Evolutionary conservation across 2,797 vertebrate species (phyloP), one percentile per base, ranked within the genome.

Genomic region (Tokudaia muenninki): DNA sequence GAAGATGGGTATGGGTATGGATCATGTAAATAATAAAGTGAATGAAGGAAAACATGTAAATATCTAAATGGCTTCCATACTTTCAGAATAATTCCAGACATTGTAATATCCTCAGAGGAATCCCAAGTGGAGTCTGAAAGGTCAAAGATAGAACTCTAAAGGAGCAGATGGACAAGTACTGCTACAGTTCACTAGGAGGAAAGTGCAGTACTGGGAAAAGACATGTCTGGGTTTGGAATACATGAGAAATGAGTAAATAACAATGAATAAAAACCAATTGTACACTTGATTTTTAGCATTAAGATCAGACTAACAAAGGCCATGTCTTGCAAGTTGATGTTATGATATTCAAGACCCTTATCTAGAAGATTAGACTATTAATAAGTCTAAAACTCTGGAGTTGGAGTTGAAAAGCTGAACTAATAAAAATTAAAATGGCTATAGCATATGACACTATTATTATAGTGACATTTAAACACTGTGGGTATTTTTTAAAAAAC

Each of bases 41-140:
- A 63, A 1, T 47, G 0, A 70, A 87, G n/a, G 75, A 90, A 93
- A 87, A 57, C 0, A 52, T 4, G 16, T 12, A 82, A 24, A 37
- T 1, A 75, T 12, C 37, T 9, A 61, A 87, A 26, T 37, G 31
- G 75, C 82, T 80, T 63, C 3, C 1, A 72, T 22, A 82, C 72
- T 91, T 95, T 90, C 10, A 92, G 90, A 83, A 9, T 67, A 1
- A 93, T 41, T 52, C 89, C n/a, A 91, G 70, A 44, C 1, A 79
- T 22, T 47, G 77, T 79, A 94, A 84, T 9, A 11, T 22, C 52
- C 79, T 70, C 6, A 59, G 92, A 90, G 86, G 8, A 34, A 59
- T 81, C 47, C 44, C 8, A 86, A 41, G 6, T 11, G n/a, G 65
- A 50, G 2, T 75, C 50, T 55, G 7, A 59, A 82, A 87, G 24